Conservation (phyloP, 2,888 invertebrate genomes). For the Barypeithes pellucidus region DNA sequence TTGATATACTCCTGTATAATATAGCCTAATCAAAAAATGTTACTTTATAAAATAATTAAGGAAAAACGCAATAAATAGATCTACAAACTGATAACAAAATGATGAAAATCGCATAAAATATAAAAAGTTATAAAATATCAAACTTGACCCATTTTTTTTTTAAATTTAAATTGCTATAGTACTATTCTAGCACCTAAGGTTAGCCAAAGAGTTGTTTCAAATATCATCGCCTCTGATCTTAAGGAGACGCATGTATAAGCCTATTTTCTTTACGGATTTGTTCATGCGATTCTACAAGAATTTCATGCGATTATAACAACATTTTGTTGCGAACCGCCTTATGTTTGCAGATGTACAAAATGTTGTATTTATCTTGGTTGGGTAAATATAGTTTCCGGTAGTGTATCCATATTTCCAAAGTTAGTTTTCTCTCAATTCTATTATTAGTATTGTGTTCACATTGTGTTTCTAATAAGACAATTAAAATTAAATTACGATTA, state of each 20-base stretch:
- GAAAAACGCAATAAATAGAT: no score
- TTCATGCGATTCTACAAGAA: constrained; percentile 33
- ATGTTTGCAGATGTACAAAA: constrained; percentile 32
- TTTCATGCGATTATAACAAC: constrained; percentile 42
- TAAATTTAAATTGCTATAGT: no score
- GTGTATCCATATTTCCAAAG: background rate
- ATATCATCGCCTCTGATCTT: background rate
- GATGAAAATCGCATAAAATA: no score
- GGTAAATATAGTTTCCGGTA: constrained; percentile 20
- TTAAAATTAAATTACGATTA: background rate
- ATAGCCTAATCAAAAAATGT: no score
- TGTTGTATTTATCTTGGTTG: constrained; percentile 27
- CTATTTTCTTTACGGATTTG: constrained; percentile 36
- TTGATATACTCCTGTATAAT: no score
- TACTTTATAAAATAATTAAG: no score
- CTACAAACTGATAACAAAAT: no score
- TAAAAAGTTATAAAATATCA: no score
- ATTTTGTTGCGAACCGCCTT: constrained; percentile 28
- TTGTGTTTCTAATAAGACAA: constrained; percentile 6
- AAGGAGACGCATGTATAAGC: constrained; percentile 22
- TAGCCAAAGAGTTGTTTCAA: constrained; percentile 2
- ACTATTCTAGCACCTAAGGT: no score
- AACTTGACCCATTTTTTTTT: no score
- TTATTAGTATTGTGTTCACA: background rate
- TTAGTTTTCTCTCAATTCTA: constrained; percentile 7